Conservation (phyloP, 2,888 invertebrate genomes). For the Oxycera nigricornis region DNA sequence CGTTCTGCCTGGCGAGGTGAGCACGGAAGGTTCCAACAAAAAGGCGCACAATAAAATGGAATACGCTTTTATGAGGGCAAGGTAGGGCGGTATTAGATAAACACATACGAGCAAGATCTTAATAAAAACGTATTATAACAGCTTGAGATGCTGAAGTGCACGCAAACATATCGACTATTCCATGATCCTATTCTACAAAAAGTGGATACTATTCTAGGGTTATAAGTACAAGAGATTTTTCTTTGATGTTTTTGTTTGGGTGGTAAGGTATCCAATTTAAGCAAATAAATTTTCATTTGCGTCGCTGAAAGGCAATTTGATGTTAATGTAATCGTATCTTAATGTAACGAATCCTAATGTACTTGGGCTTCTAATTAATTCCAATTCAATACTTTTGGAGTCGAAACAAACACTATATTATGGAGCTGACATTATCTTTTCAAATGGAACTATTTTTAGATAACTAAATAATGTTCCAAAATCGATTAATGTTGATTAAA, state of each 20-base stretch:
- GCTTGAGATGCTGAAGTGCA: not conserved
- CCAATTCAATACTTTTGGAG: too few relatives aligned
- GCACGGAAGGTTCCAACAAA: not conserved
- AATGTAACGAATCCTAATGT: too few relatives aligned
- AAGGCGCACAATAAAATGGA: constrained; percentile 2
- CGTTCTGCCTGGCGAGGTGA: not conserved
- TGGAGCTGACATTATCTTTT: too few relatives aligned
- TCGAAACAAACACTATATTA: too few relatives aligned
- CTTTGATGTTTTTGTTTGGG: not conserved
- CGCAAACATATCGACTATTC: constrained; percentile 9
- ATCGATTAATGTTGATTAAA: too few relatives aligned
- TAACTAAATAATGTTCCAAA: too few relatives aligned
- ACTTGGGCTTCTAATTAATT: too few relatives aligned
- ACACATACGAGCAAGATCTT: constrained; percentile 33
- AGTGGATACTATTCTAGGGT: not conserved
- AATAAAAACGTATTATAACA: constrained; percentile 27
- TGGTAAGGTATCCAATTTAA: too few relatives aligned
- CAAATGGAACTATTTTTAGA: too few relatives aligned
- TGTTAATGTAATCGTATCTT: too few relatives aligned
- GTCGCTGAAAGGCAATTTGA: too few relatives aligned
- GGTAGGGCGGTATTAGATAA: constrained; percentile 27
- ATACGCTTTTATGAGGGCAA: not conserved
- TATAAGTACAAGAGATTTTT: not conserved
- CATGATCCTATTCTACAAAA: not conserved
- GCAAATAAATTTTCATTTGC: not conserved